phyloP scores from a whole-genome alignment of 1,140 invertebrate genomes.

The Ips nitidus region DNA sequence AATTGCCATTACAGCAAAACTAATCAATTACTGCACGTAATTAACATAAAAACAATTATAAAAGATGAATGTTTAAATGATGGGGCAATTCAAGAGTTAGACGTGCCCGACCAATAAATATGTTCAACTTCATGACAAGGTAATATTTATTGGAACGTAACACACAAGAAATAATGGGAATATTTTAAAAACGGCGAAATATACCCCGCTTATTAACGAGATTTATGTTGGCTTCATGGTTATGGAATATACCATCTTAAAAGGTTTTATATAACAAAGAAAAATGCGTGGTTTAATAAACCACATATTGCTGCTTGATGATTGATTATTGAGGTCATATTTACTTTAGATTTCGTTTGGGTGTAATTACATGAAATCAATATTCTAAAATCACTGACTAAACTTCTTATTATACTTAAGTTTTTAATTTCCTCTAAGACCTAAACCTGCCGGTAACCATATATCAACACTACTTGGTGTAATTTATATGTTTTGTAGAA shows the following conservation, averaged over 20 bases:
- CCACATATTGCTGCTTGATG: background rate
- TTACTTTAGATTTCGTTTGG: background rate
- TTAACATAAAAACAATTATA: conserved; percentile 15
- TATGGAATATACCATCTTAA: conserved; percentile 2
- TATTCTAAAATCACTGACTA: background rate
- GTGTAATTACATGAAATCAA: background rate
- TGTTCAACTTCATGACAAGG: conserved; percentile 14
- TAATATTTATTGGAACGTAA: conserved; percentile 20
- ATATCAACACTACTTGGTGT: conserved; percentile 6
- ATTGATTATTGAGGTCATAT: background rate
- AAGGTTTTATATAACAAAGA: conserved; percentile 4
- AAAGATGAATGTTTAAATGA: conserved; percentile 10
- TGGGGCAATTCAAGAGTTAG: conserved; percentile 6
- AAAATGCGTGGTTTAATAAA: conserved; percentile 4
- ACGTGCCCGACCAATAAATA: conserved; percentile 16
- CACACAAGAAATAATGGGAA: conserved; percentile 13
- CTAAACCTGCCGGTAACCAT: conserved; percentile 2
- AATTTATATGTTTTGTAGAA: conserved; percentile 20
- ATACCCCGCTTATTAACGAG: conserved; percentile 15
- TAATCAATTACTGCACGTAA: background rate
- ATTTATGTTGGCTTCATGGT: conserved; percentile 5
- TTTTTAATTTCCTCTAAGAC: background rate
- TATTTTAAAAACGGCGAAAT: conserved; percentile 13
- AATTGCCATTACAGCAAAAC: background rate
- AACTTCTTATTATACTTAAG: too few relatives aligned